Evolutionary conservation across 2,113 vertebrate species (phyloP).

Genomic region (Brachionichthys hirsutus): DNA sequence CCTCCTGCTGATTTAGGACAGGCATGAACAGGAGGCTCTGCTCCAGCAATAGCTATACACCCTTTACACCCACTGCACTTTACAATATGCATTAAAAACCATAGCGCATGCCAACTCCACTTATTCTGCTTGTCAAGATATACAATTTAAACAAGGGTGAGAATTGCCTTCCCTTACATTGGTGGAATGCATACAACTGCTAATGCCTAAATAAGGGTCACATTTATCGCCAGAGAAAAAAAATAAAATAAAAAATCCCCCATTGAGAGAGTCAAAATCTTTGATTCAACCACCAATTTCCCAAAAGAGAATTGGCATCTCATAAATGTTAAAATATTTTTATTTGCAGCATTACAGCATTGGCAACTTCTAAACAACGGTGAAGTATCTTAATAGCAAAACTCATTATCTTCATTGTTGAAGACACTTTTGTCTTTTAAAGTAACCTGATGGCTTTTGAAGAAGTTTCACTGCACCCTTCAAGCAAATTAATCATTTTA

Average conservation of each 20-base stretch:
- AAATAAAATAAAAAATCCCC: not conserved
- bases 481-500: conserved; percentile 23
- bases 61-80: not conserved
- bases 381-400: no score
- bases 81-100: conserved; percentile 12
- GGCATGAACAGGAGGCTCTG: conserved; percentile 7
- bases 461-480: conserved; percentile 4
- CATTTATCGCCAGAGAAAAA: not conserved
- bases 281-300: not conserved
- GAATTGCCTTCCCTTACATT: not conserved
- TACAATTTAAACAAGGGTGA: conserved; percentile 5
- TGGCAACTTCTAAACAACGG: no score
- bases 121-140: conserved; percentile 13
- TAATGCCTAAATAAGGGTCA: not conserved
- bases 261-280: not conserved
- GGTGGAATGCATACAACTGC: conserved; percentile 8
- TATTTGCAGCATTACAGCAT: no score
- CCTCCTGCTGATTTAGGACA: conserved; percentile 24
- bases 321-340: no score
- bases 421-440: no score
- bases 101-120: conserved; percentile 6
- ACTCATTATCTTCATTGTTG: no score
- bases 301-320: no score
- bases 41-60: conserved; percentile 13
- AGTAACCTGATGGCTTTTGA: no score